phyloP scores from a whole-genome alignment of 1,140 invertebrate species.

The Anoplophora glabripennis region DNA sequence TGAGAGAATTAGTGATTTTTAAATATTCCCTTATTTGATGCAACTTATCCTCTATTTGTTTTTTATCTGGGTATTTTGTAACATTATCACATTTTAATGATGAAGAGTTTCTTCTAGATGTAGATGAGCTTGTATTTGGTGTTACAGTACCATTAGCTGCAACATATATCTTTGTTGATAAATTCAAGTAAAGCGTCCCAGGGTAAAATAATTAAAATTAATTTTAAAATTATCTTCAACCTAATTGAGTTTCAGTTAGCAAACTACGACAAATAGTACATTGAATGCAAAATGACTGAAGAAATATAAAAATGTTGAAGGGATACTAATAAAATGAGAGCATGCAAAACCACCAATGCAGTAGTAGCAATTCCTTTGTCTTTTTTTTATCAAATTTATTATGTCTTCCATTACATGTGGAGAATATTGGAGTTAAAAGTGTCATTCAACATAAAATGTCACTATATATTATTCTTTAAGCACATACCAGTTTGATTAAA shows the following conservation, averaged over 20 bases:
- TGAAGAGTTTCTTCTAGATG: conserved; percentile 41
- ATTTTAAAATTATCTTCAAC: too few relatives aligned
- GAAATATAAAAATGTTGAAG: too few relatives aligned
- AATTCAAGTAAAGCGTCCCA: too few relatives aligned
- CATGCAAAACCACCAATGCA: too few relatives aligned
- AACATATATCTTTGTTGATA: not conserved
- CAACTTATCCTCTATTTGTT: conserved; percentile 48
- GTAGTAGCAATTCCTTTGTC: too few relatives aligned
- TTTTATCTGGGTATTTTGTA: conserved; percentile 48
- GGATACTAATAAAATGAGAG: too few relatives aligned
- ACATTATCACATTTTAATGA: conserved; percentile 47
- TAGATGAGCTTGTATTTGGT: conserved; percentile 34
- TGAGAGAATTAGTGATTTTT: conserved; percentile 47
- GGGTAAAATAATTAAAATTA: too few relatives aligned
- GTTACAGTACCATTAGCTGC: conserved; percentile 29
- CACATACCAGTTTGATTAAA: conserved; percentile 26
- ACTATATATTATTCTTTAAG: not conserved
- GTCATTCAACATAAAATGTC: not conserved
- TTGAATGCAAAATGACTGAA: too few relatives aligned
- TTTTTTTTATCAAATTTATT: too few relatives aligned
- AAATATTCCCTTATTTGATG: conserved; percentile 50
- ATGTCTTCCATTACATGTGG: too few relatives aligned
- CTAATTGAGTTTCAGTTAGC: too few relatives aligned
- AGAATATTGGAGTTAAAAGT: not conserved
- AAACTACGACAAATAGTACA: too few relatives aligned